Percentiles rank a stretch among this genome's conserved stretches.
Conservation (phyloP, 2,113 vertebrate genomes). For the Kryptolebias marmoratus region DNA sequence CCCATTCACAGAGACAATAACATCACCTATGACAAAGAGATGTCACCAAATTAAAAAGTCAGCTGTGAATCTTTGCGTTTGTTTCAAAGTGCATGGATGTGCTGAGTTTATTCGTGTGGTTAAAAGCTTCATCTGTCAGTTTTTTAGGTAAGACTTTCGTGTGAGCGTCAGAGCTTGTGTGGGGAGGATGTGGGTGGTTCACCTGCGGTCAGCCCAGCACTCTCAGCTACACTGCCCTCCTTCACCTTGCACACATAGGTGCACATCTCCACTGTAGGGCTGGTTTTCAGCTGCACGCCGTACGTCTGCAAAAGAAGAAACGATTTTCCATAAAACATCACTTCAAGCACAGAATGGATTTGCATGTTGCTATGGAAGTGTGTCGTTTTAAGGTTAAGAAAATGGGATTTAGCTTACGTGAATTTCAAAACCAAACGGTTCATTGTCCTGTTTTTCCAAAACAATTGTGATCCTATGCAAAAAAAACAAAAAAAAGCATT, state of each 20-base stretch:
- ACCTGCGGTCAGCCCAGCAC: constrained; percentile 90
- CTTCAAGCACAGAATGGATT: background rate
- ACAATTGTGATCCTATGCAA: constrained; percentile 65
- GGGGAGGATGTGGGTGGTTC: constrained; percentile 36
- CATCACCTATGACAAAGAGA: constrained; percentile 82
- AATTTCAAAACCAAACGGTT: constrained; percentile 95
- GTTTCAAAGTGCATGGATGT: background rate
- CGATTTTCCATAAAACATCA: background rate
- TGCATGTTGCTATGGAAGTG: too few relatives aligned
- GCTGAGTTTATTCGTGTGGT: background rate
- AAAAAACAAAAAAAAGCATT: background rate
- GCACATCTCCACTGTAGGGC: constrained; percentile 79
- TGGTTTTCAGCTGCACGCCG: constrained; percentile 78
- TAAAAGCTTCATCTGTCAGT: constrained; percentile 5
- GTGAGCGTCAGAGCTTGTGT: background rate
- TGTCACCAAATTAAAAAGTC: constrained; percentile 16
- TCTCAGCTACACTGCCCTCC: constrained; percentile 86
- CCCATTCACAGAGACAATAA: constrained; percentile 89
- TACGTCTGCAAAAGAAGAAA: constrained; percentile 80
- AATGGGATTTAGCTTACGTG: constrained; percentile 81
- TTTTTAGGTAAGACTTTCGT: background rate
- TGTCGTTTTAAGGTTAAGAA: background rate
- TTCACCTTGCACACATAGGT: constrained; percentile 87
- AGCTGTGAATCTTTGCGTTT: constrained; percentile 4
- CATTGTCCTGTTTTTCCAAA: constrained; percentile 90